Evolutionary conservation across 2,113 vertebrate genomes (phyloP), one percentile per base, ranked within the genome.

Genomic region (Kryptolebias marmoratus): DNA sequence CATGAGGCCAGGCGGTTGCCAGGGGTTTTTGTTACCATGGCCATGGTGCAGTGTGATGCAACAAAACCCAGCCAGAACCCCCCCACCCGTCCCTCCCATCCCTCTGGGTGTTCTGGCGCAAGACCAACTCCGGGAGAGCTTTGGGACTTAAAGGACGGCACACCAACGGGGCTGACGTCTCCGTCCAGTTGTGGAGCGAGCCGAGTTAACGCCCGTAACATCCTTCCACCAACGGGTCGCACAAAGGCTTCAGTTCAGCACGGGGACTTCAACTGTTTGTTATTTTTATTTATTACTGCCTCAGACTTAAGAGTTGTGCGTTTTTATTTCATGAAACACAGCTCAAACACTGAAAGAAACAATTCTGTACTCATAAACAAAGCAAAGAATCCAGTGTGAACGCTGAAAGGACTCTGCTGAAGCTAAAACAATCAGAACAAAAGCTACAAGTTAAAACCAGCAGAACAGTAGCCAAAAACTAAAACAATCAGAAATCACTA

Each of bases 21-120:
- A 88, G 69, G 22, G 91, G 86, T 83, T 87, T 88, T 85, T 72
- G 90, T 92, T 93, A 86, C 90, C 87, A 90, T 90, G 86, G 87
- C 58, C 81, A 90, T 88, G n/a, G 75, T 82, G 80, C 89, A 87
- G 85, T 81, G 82, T 88, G 86, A 88, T 86, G 88, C 86, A 91
- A 91, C 87, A 90, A 87, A 81, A 84, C 81, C 64, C 55, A 64
- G 58, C 44, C 85, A 82, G 74, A 88, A 27, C 69, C 44, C 50
- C 39, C 52, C 22, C 22, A 22, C 22, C 22, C 22, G 22, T 22
- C 22, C 22, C 22, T 22, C 22, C 22, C 22, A 22, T 30, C 54
- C 57, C 22, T 32, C 47, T 57, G 60, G 77, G 60, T 73, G 61
- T 57, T 44, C 59, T 78, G 73, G 81, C 57, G 1, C 1, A 15